Base-by-base conservation (phyloP, 2,797 vertebrate genomes). In the Morelia viridis region DNA sequence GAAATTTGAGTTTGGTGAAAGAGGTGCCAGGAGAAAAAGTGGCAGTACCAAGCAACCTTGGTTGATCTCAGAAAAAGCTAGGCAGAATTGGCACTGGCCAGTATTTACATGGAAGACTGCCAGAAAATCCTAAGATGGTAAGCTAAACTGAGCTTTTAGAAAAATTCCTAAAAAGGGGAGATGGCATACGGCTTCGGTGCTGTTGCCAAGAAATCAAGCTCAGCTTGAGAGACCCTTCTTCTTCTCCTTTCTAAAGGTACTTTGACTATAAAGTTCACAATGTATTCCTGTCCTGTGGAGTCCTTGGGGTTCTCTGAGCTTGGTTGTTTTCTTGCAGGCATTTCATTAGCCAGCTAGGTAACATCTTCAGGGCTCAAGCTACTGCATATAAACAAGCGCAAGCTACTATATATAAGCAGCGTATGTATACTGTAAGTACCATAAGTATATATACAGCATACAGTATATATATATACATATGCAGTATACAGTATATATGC, bases 211-310 rank as follows among this genome's bases (percentile, higher is more conserved):
- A 80, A 46, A 80, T 80, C 71, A 80, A 80, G 19, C 35, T 46
- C 46, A 80, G 24, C 8, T 46, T 80, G 35, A 80, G 71, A 46
- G 71, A 76, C 17, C 17, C 71, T 19, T 41, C 5, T 68, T 35
- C 31, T 7, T 2, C 13, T 68, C n/a, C n/a, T 22, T 60, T 6
- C 4, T 22, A 61, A 92, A 50, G 31, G 65, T 71, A 71, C 93
- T 94, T 95, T 94, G 94, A 76, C 89, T 96, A 92, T 86, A 91
- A 94, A 94, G 94, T 93, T 95, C 80, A 95, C 84, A 94, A 94
- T 76, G 56, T 92, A 95, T 92, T 91, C 24, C 46, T 35, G 22
- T 28, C 11, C 91, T 95, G 35, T 41, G 35, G 35, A 41, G 35
- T 41, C 35, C 35, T 41, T 41, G 35, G 35, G 35, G 1, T 41